A percentile compares a stretch with the other conserved stretches of the same genome.
Evolutionary conservation across 2,797 vertebrate genomes (phyloP).

Genomic region (Typhlichthys eigenmanni): DNA sequence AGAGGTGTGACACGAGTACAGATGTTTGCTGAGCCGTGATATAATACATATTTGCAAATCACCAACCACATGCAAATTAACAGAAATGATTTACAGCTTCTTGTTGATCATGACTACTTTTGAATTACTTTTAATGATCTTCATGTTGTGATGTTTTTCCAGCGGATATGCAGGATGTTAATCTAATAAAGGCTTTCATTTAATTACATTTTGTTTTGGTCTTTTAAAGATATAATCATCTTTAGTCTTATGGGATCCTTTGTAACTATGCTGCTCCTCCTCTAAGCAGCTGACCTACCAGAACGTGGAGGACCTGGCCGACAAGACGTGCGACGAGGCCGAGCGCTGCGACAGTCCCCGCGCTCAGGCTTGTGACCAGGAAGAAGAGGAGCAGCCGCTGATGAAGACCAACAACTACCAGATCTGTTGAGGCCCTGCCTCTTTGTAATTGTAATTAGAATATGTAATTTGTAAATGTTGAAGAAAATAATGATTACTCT

Average conservation of each 20-base stretch:
- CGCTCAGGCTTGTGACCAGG: slow-evolving; percentile 86
- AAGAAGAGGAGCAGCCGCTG: slow-evolving; percentile 82
- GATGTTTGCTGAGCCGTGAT: no score
- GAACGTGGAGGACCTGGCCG: slow-evolving; percentile 78
- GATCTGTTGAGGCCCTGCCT: slow-evolving; percentile 80
- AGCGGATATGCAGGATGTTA: no score
- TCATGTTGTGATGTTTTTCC: no score
- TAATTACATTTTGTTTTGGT: no score
- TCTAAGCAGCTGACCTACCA: slow-evolving; percentile 68
- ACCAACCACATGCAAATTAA: no score
- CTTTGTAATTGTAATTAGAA: no score
- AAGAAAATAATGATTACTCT: not conserved
- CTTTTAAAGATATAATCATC: no score
- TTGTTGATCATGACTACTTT: no score
- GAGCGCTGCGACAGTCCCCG: slow-evolving; percentile 72
- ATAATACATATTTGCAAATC: not conserved
- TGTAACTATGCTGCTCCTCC: slow-evolving; percentile 20
- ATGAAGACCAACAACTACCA: slow-evolving; percentile 96
- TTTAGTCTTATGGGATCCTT: not conserved
- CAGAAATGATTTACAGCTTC: no score
- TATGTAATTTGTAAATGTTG: not conserved
- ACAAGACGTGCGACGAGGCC: slow-evolving; percentile 70
- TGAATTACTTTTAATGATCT: no score
- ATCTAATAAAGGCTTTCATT: no score
- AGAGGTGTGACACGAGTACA: no score